Percentiles rank a stretch among this genome's conserved stretches.
These are phyloP conservation scores for Coracopsis vasa DNA, from an alignment of 2,113 vertebrate genomes.

Conservation along the genomic window DNA sequence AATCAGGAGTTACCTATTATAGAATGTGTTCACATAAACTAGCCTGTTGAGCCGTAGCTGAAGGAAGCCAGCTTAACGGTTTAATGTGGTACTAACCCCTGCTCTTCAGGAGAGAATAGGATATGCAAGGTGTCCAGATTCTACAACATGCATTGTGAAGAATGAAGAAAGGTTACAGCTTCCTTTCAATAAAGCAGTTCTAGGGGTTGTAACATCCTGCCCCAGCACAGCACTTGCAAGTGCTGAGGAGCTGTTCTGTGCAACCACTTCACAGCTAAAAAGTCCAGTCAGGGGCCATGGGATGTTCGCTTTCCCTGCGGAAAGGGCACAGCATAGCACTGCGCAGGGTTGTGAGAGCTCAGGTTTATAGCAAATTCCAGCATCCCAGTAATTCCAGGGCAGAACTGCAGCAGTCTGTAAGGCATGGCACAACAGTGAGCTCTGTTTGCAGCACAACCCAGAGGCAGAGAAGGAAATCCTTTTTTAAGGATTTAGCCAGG, in stretches of 20 bases:
- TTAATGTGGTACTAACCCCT: not conserved
- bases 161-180: not conserved
- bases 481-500: not conserved
- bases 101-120: not conserved
- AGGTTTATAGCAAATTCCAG: not conserved
- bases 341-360: not conserved
- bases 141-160: too few species aligned
- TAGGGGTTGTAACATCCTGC: not conserved
- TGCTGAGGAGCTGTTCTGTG: not conserved
- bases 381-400: not conserved
- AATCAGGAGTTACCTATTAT: not conserved
- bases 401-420: not conserved
- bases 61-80: not conserved
- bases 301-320: too few species aligned
- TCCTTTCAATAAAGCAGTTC: not conserved
- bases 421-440: not conserved
- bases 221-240: not conserved
- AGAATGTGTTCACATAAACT: not conserved
- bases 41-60: not conserved
- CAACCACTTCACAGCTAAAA: not conserved
- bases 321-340: not conserved
- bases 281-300: fast-evolving
- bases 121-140: not conserved
- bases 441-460: not conserved
- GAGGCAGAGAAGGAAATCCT: not conserved